A percentile compares a stretch with the other conserved stretches of the same genome.
phyloP scores from a whole-genome alignment of 2,113 vertebrate species.

The Charadrius vociferus region DNA sequence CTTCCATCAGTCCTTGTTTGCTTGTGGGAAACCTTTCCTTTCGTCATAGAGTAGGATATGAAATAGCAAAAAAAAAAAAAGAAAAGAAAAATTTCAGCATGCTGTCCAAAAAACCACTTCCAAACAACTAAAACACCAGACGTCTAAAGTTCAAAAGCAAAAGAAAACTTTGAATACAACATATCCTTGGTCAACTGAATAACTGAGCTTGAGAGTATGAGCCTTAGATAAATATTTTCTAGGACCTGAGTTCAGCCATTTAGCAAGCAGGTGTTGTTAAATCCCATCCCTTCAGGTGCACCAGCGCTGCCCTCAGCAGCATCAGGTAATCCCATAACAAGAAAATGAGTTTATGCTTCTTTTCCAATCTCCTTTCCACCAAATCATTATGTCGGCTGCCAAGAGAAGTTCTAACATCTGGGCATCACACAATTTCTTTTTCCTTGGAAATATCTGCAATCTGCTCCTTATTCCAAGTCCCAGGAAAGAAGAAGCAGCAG shows the following conservation, averaged over 20 bases:
- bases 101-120: not conserved
- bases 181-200: not conserved
- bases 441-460: not conserved
- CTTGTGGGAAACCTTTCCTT: not conserved
- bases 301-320: not conserved
- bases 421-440: not conserved
- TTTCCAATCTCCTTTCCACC: not conserved
- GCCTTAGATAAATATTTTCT: not conserved
- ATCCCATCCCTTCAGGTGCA: not conserved
- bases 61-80: not conserved
- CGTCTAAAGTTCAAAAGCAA: not conserved
- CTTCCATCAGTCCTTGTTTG: not conserved
- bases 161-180: not conserved
- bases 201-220: not conserved
- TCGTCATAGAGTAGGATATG: not conserved
- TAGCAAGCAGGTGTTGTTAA: not conserved
- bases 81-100: not conserved
- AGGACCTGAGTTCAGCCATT: not conserved
- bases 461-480: not conserved
- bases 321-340: accelerated
- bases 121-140: not conserved
- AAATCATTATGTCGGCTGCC: not conserved
- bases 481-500: not conserved
- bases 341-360: not conserved
- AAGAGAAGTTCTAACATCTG: not conserved